phyloP scores from a whole-genome alignment of 2,797 vertebrate genomes.

The Xiphophorus birchmanni region DNA sequence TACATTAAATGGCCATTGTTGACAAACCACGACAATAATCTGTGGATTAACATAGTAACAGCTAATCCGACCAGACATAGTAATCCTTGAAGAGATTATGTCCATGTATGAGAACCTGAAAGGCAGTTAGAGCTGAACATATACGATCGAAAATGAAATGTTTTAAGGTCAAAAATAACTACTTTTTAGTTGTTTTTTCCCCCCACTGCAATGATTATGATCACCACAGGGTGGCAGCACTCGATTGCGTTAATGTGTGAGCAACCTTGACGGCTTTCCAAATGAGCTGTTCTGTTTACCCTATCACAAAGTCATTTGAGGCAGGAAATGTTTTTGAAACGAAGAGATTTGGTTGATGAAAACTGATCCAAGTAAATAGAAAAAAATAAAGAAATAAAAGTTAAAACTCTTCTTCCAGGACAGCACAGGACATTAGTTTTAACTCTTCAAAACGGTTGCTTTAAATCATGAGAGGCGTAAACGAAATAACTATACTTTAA shows the following conservation, averaged over 20 bases:
- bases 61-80: slow-evolving; percentile 23
- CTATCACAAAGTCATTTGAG: background rate
- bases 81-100: slow-evolving; percentile 29
- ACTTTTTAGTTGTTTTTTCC: background rate
- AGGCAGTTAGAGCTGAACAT: background rate
- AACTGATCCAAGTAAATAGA: background rate
- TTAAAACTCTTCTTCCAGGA: background rate
- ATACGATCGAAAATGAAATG: background rate
- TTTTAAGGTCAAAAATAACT: background rate
- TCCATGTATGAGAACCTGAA: background rate
- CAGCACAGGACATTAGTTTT: no score
- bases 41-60: slow-evolving; percentile 31
- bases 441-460: no score
- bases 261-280: background rate
- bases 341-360: background rate
- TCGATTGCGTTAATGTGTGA: background rate
- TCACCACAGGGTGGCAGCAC: slow-evolving; percentile 56
- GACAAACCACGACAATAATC: background rate
- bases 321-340: background rate
- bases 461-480: no score
- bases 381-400: background rate
- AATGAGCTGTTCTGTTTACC: background rate
- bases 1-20: background rate
- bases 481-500: no score
- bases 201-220: background rate